A percentile compares a stretch with the other conserved stretches of the same genome.
phyloP scores from a whole-genome alignment of 1,140 invertebrate species.

The Triops longicaudatus region DNA sequence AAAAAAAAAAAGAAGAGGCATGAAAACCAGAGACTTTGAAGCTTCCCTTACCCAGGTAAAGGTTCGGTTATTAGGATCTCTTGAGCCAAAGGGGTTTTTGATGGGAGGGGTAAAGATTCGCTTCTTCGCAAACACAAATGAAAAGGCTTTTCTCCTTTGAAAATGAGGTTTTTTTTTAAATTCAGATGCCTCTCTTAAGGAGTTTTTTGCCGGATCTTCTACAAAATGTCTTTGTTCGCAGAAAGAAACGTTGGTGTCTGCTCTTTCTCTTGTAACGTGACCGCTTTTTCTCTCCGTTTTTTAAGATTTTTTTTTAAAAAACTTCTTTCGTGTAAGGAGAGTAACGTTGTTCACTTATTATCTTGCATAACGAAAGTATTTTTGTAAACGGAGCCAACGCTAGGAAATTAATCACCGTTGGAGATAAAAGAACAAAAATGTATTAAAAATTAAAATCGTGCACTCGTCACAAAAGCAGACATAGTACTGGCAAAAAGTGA shows the following conservation, averaged over 20 bases:
- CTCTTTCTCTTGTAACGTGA: background rate
- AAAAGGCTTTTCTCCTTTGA: constrained; percentile 2
- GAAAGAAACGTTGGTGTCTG: background rate
- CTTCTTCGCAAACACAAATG: background rate
- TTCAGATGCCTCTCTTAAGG: background rate
- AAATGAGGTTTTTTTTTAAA: background rate
- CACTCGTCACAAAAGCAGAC: too few species aligned
- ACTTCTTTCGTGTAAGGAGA: too few species aligned
- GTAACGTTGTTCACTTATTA: too few species aligned
- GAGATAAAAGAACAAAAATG: too few species aligned
- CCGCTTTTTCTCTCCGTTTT: background rate
- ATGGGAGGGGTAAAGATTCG: too few species aligned
- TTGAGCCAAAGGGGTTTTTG: background rate
- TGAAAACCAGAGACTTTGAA: background rate
- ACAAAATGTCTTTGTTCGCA: background rate
- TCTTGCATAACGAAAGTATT: too few species aligned
- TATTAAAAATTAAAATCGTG: too few species aligned
- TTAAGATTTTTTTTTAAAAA: background rate
- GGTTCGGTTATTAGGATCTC: background rate
- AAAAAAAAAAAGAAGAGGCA: too few species aligned
- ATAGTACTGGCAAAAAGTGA: background rate
- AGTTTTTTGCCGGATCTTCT: background rate
- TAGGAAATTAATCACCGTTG: too few species aligned
- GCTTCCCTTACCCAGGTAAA: background rate
- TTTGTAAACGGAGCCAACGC: too few species aligned